Evolutionary conservation across 2,113 vertebrate genomes (phyloP), one percentile per base, ranked within the genome.

Genomic region (Urocynchramus pylzowi): DNA sequence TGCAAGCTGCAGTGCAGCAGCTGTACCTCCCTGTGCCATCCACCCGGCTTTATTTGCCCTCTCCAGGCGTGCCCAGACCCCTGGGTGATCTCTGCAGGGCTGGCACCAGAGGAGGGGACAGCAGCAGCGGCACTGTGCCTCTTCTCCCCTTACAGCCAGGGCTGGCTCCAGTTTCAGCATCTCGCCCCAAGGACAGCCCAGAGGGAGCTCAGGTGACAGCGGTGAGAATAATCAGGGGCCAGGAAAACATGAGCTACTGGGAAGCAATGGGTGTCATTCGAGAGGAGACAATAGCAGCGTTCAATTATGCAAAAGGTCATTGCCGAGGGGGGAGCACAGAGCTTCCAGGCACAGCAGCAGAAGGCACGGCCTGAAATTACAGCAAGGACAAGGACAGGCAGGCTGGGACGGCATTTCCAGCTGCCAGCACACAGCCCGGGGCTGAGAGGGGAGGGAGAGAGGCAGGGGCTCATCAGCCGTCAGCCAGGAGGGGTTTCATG

Each of bases 261-360:
- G 81, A 44, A 45, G 73, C 37, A 65, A 4, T 39, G 2, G 80
- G 89, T 90, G 93, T 83, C 93, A 83, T 56, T 80, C 3, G 16
- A 1, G 16, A 71, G 93, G 63, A 90, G 79, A 74, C 80, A 35
- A 7, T 4, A 16, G 9, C 27, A 5, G 57, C 4, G 63, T 57
- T 97, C 80, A 95, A 91, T 95, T 77, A 94, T 97, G 87, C 35
- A 96, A 45, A 95, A 96, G 93, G 96, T 83, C 93, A 44, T 3
- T 35, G 76, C 76, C 68, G 14, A 35, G 61, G 26, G 26, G 33
- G 45, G 26, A 49, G 63, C 19, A 30, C 4, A 11, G 81, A 50
- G 79, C 42, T 71, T 7, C 49, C 70, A 16, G 75, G 31, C n/a
- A 41, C 31, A 5, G 64, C 28, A 15, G 7, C 19, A 89, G 28